phyloP scores from a whole-genome alignment of 2,113 vertebrate species.

The Xiphophorus hellerii region DNA sequence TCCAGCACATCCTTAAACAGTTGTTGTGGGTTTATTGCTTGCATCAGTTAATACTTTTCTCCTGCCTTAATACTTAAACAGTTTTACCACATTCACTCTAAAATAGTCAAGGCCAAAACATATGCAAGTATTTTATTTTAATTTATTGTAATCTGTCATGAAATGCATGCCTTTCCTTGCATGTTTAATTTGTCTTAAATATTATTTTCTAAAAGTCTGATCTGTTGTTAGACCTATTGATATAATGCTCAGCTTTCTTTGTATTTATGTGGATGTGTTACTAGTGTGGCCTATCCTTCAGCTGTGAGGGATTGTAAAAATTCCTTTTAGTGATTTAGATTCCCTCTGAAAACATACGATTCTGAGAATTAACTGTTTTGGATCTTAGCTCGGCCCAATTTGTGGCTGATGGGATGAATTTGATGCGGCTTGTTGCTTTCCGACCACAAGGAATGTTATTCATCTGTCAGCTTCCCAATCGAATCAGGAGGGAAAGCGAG shows the following conservation, averaged over 20 bases:
- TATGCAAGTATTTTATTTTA: no score
- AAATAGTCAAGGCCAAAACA: neutral
- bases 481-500: constrained; percentile 12
- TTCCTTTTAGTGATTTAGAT: constrained; percentile 36
- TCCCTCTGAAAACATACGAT: constrained; percentile 37
- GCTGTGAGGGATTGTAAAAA: constrained; percentile 29
- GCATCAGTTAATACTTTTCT: neutral
- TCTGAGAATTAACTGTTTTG: constrained; percentile 40
- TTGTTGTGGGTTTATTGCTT: neutral
- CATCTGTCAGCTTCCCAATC: constrained; percentile 40
- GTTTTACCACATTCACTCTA: neutral
- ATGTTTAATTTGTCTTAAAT: neutral
- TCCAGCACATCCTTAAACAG: neutral
- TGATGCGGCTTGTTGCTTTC: constrained; percentile 63
- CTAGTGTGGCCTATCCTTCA: constrained; percentile 26
- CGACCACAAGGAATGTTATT: constrained; percentile 62
- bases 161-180: neutral
- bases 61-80: neutral
- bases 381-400: constrained; percentile 40
- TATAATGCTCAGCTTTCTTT: neutral
- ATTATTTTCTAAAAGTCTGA: neutral
- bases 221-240: no score
- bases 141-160: neutral
- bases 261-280: constrained; percentile 5
- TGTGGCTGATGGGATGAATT: constrained; percentile 46